Base-by-base conservation (phyloP, 2,113 vertebrate genomes). In the Clinocottus analis region DNA sequence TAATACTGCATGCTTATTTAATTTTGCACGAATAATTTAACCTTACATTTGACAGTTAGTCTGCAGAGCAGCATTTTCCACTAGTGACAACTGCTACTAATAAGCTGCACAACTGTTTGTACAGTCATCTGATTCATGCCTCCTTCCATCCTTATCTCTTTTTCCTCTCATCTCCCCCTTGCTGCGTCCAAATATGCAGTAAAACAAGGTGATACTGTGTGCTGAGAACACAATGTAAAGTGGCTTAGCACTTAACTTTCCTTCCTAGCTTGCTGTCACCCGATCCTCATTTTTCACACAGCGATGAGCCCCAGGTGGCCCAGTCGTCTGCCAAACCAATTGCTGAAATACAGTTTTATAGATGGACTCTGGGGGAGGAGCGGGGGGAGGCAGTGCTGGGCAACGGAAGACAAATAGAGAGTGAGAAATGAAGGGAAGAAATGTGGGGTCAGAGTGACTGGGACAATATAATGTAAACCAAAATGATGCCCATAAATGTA, bases 331-430 rank as follows among this genome's bases (percentile, higher is more conserved):
- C 79, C 85, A 83, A 84, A 61, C 64, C 77, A 77, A 83, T 83
- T 79, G 74, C 88, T 87, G 70, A 73, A 87, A 89, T 79, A 67
- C 62, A 83, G 56, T 84, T 89, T 90, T 88, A 89, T 80, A 75
- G 74, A 91, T 86, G 84, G 75, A 76, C 82, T 10, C 37, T 39
- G 10, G 37, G 37, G 37, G 37, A n/a, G n/a, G n/a, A n/a, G n/a
- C n/a, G n/a, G n/a, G n/a, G n/a, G n/a, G n/a, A n/a, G 37, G 37
- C 8, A 8, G 16, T 66, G 56, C 71, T 33, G 10, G n/a, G 25
- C 0, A 21, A 45, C 25, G 5, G 10, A 51, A 62, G 43, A 33
- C 43, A 70, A 49, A 77, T 51, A 64, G 12, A 67, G 39, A 12
- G 33, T 27, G 35, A 78, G 61, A 56, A 16, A 79, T n/a, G 8